Percentiles rank a stretch among this genome's conserved stretches.
Conservation (phyloP, 2,888 invertebrate genomes). For the Drosophila kanekoi region DNA sequence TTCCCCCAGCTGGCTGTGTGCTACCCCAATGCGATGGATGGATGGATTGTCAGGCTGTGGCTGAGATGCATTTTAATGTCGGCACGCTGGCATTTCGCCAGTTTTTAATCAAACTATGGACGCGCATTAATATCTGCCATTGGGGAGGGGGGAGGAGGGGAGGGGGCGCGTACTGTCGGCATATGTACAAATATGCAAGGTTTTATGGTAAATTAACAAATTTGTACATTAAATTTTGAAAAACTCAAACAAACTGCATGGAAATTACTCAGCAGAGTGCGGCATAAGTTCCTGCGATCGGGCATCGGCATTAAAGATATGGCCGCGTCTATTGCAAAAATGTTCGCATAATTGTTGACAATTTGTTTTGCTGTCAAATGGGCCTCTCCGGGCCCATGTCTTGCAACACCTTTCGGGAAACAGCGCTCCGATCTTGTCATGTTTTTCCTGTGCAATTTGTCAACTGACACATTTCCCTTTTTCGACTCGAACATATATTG, state of each 20-base stretch:
- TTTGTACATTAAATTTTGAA: constrained; percentile 84
- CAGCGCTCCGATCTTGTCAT: constrained; percentile 78
- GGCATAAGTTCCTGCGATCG: constrained; percentile 14
- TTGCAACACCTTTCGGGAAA: constrained; percentile 75
- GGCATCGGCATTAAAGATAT: constrained; percentile 46
- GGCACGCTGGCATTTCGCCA: constrained; percentile 80
- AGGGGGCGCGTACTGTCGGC: constrained; percentile 46
- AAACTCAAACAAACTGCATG: constrained; percentile 79
- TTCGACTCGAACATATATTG: constrained; percentile 47
- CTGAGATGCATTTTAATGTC: constrained; percentile 64
- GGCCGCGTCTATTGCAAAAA: constrained; percentile 65
- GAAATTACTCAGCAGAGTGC: constrained; percentile 69
- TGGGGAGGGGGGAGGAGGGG: too few relatives aligned
- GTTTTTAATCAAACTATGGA: constrained; percentile 84
- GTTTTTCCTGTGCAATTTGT: constrained; percentile 84
- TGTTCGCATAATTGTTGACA: constrained; percentile 79
- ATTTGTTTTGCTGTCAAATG: constrained; percentile 78
- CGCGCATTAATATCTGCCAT: constrained; percentile 79
- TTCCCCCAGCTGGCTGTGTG: constrained; percentile 2
- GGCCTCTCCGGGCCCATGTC: constrained; percentile 40
- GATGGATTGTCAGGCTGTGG: constrained; percentile 63
- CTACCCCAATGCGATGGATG: constrained; percentile 58
- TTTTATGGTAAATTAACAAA: constrained; percentile 86
- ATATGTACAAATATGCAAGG: constrained; percentile 83
- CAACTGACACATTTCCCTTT: constrained; percentile 72